Evolutionary conservation across 2,888 invertebrate genomes (phyloP), one percentile per base, ranked within the genome.

Genomic region (Ceraclea dissimilis): DNA sequence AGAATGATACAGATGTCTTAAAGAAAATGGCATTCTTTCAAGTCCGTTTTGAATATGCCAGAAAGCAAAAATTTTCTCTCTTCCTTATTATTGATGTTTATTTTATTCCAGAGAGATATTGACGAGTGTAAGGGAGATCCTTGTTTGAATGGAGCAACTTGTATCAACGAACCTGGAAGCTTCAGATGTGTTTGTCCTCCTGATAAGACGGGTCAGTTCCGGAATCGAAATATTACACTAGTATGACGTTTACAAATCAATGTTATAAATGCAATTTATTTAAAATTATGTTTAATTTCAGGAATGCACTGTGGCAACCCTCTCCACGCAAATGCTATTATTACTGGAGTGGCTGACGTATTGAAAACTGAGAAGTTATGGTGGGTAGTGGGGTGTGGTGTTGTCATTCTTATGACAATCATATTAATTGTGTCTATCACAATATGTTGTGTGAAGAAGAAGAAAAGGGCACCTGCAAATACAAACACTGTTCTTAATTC

Each of bases 41-140:
- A n/a, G n/a, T n/a, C n/a, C n/a, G n/a, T n/a, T n/a, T n/a, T n/a
- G n/a, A n/a, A n/a, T n/a, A n/a, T n/a, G n/a, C n/a, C n/a, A n/a
- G n/a, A n/a, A n/a, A n/a, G n/a, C n/a, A n/a, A n/a, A n/a, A n/a
- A n/a, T n/a, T n/a, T n/a, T n/a, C n/a, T n/a, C n/a, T n/a, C n/a
- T n/a, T n/a, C n/a, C n/a, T n/a, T n/a, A n/a, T n/a, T n/a, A n/a
- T n/a, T n/a, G n/a, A n/a, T 26, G 26, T 26, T 39, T 39, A 39
- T 13, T 13, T 39, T 31, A 31, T 31, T 58, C 17, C 70, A 77
- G 69, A 81, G 82, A 64, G 93, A 94, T 70, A 79, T 92, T 46
- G 86, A 94, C 72, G 93, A 93, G 71, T 96, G 96, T 72, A 85
- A 87, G 59, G 83, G 83, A 60, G 84, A 85, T 66, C 94, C 94